phyloP scores from a whole-genome alignment of 2,797 vertebrate species.

The Protonibea diacanthus region DNA sequence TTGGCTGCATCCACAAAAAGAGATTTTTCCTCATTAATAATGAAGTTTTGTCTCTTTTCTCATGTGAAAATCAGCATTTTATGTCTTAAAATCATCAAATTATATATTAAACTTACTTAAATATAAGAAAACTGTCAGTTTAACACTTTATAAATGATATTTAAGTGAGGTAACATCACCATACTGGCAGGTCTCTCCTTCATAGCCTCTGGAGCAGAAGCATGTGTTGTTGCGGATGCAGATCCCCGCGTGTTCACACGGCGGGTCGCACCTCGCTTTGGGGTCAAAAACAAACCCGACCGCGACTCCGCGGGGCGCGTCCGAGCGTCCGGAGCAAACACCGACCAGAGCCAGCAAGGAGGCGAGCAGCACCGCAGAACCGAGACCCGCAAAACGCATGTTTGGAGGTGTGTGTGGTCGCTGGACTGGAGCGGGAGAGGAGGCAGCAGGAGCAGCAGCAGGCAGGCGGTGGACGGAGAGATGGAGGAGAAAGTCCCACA shows the following conservation, averaged over 20 bases:
- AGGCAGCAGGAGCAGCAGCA: background rate
- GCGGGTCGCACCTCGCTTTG: conserved; percentile 84
- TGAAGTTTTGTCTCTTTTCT: background rate
- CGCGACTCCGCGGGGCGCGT: conserved; percentile 83
- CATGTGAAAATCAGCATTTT: background rate
- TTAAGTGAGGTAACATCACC: conserved; percentile 75
- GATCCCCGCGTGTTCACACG: conserved; percentile 87
- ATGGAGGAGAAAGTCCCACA: conserved; percentile 17
- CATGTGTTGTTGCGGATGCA: conserved; percentile 91
- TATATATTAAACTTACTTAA: too few relatives aligned
- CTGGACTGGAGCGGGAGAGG: conserved; percentile 1
- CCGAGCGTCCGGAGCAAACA: conserved; percentile 71
- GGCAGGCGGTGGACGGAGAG: conserved; percentile 10
- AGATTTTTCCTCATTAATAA: background rate
- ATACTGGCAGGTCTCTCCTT: conserved; percentile 89
- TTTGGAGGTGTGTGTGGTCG: background rate
- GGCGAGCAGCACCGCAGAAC: conserved; percentile 35
- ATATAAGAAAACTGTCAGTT: too few relatives aligned
- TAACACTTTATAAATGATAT: background rate
- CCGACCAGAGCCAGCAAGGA: conserved; percentile 31
- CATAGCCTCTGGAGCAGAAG: conserved; percentile 89
- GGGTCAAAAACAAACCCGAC: conserved; percentile 85
- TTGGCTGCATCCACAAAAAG: conserved; percentile 79
- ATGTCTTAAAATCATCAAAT: background rate
- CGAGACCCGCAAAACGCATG: conserved; percentile 26